phyloP scores from a whole-genome alignment of 2,113 vertebrate species.

The Calonectris borealis region DNA sequence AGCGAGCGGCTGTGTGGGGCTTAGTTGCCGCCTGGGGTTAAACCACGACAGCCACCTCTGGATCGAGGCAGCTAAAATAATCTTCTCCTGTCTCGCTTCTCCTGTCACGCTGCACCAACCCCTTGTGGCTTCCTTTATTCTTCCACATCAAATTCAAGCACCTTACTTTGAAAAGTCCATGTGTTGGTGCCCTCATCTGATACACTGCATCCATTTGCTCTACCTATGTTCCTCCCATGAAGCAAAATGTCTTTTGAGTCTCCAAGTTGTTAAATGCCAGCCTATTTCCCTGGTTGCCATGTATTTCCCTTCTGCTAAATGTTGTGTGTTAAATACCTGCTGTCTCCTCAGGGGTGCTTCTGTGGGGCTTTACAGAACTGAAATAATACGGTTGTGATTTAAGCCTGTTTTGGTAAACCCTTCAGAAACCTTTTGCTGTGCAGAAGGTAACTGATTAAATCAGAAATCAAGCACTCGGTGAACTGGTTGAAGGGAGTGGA shows the following conservation, averaged over 20 bases:
- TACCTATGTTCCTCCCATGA: background rate
- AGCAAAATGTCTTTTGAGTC: background rate
- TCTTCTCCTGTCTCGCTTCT: background rate
- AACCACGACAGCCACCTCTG: background rate
- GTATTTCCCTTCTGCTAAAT: background rate
- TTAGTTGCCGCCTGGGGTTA: too few species aligned
- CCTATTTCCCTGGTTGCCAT: background rate
- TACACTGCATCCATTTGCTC: background rate
- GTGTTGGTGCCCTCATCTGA: background rate
- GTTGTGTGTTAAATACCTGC: background rate
- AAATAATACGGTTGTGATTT: background rate
- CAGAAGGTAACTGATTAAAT: background rate
- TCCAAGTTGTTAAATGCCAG: background rate
- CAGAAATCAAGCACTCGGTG: background rate
- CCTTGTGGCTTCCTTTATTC: background rate
- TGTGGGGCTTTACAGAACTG: background rate
- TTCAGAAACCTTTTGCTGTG: background rate
- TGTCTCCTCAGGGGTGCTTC: background rate
- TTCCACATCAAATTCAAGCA: background rate
- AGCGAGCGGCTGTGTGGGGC: too few species aligned
- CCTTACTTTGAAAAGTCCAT: background rate
- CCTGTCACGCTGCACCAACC: background rate
- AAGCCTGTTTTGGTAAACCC: background rate
- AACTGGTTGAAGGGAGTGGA: background rate
- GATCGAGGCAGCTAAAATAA: background rate